These are phyloP conservation scores for Ginglymostoma cirratum DNA, from an alignment of 2,113 vertebrate genomes.

Conservation along the genomic window DNA sequence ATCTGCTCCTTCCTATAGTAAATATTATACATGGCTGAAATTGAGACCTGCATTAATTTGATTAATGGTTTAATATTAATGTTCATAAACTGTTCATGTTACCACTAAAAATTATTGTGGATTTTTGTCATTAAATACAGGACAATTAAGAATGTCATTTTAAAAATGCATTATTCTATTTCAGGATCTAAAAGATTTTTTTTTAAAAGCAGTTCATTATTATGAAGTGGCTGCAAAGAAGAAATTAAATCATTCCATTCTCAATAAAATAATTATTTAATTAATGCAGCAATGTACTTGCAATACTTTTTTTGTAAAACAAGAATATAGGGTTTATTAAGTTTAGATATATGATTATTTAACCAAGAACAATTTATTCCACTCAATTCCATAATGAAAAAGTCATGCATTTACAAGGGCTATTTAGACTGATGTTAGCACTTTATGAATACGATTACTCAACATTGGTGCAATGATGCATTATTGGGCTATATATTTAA, in stretches of 20 bases:
- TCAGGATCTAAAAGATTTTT: neutral
- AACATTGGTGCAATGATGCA: neutral
- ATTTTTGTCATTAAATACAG: neutral
- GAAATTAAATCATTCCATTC: neutral
- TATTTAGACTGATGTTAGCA: neutral
- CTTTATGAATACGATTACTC: neutral
- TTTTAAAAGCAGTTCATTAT: neutral
- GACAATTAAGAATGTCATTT: neutral
- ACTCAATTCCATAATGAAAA: neutral
- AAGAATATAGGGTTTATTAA: neutral
- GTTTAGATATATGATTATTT: neutral
- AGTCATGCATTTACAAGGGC: neutral
- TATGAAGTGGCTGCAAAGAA: neutral
- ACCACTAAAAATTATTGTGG: neutral
- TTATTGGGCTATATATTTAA: neutral
- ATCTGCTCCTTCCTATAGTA: neutral
- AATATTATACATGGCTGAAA: neutral
- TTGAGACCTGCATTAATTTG: neutral
- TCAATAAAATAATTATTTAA: neutral
- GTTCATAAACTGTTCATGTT: neutral
- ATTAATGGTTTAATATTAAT: neutral
- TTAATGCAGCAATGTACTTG: neutral
- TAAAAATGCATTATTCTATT: neutral
- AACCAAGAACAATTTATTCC: neutral
- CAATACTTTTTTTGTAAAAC: neutral